Evolutionary conservation across 2,888 invertebrate genomes (phyloP).

Genomic region (Xiphydria camelus): DNA sequence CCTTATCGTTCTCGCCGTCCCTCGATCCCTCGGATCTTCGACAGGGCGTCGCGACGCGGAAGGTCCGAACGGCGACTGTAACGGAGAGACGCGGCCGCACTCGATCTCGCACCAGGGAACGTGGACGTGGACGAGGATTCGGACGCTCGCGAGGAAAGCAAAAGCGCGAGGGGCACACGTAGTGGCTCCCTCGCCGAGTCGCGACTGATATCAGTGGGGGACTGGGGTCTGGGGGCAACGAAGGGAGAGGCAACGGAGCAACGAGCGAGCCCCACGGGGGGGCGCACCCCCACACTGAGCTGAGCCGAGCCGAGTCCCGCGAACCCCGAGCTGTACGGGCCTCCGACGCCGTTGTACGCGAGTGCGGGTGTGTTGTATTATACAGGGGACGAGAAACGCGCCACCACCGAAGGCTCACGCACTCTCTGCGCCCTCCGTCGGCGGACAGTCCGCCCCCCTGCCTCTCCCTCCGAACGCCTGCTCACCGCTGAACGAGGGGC

Average conservation of each 20-base stretch:
- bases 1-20: constrained; percentile 10
- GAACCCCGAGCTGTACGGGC: constrained; percentile 13
- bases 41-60: no score
- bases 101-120: no score
- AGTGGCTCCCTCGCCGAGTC: constrained; percentile 51
- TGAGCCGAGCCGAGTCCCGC: constrained; percentile 20
- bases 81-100: no score
- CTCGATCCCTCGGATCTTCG: no score
- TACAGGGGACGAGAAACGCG: not conserved
- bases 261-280: constrained; percentile 50
- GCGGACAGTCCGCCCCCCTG: no score
- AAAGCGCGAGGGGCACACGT: constrained; percentile 33
- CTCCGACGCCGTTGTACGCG: not conserved
- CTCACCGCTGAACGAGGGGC: no score
- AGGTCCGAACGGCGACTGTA: no score
- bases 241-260: constrained; percentile 31
- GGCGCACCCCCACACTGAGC: constrained; percentile 43
- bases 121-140: no score
- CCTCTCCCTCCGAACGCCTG: no score
- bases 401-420: not conserved
- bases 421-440: constrained; percentile 3
- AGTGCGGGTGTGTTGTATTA: not conserved
- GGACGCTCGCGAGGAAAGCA: not conserved
- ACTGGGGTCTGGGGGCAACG: constrained; percentile 44
- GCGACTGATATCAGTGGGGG: constrained; percentile 55